phyloP scores from a whole-genome alignment of 2,888 invertebrate species.

The Gnatocerus cornutus region DNA sequence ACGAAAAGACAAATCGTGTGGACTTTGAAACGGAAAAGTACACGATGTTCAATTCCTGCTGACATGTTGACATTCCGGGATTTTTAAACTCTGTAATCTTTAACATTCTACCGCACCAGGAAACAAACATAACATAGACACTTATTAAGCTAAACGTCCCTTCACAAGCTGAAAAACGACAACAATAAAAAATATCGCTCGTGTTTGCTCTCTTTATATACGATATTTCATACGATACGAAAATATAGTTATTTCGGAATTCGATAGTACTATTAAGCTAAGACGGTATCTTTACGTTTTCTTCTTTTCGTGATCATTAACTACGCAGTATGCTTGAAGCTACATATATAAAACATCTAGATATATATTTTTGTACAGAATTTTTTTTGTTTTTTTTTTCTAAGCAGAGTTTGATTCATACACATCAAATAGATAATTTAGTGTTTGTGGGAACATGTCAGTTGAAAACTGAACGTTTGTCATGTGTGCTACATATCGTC shows the following conservation, averaged over 20 bases:
- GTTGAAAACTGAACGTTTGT: conserved; percentile 18
- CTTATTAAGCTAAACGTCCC: conserved; percentile 50
- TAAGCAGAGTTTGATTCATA: conserved; percentile 52
- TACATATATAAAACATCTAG: conserved; percentile 68
- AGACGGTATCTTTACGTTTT: conserved; percentile 58
- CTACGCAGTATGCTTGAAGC: conserved; percentile 64
- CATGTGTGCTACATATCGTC: conserved; percentile 1
- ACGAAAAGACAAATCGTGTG: conserved; percentile 10
- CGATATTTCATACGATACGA: conserved; percentile 65
- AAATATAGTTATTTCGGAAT: conserved; percentile 69
- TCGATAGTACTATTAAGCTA: conserved; percentile 64
- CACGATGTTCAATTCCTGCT: conserved; percentile 45
- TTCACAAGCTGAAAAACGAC: conserved; percentile 61
- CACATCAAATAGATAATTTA: conserved; percentile 50
- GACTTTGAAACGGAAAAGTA: conserved; percentile 27
- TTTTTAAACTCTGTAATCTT: conserved; percentile 60
- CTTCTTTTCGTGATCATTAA: conserved; percentile 48
- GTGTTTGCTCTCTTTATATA: conserved; percentile 56
- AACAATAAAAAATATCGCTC: conserved; percentile 63
- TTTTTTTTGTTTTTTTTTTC: conserved; percentile 51
- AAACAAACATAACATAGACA: conserved; percentile 62
- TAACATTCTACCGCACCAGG: conserved; percentile 60
- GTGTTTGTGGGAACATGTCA: conserved; percentile 16
- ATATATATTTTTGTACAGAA: conserved; percentile 56
- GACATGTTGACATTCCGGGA: conserved; percentile 25